Evolutionary conservation across 1,140 invertebrate genomes (phyloP), one percentile per base, ranked within the genome.

Genomic region (Aradophagus sp.): DNA sequence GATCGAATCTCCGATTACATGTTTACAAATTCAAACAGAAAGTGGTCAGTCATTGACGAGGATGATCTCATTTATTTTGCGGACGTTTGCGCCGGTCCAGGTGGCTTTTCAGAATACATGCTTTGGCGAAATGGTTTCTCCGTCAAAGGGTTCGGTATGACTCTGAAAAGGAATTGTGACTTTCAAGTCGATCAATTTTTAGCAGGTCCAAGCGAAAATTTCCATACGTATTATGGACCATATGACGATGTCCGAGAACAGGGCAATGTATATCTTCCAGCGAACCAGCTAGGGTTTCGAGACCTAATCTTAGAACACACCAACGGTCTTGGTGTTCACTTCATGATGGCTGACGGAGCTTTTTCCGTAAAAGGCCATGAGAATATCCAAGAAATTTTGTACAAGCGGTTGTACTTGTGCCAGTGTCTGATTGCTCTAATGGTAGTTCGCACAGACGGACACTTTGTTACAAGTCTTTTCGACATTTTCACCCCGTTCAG

Each of bases 311-410:
- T 92, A 67, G 86, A 90, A 53, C 90, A 91, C 71, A 98, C 97
- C 5, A 88, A 91, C 10, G 86, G 87, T 10, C 77, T 87, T 66
- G 97, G 97, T 7, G 95, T 99, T 2, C 96, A 99, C 87, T 96
- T 99, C 83, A 92, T 98, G 83, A 98, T 99, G 96, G 93, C 96
- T 36, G 97, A 99, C 88, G 98, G 98, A 52, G 97, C 97, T 0
- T 99, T 99, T 86, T 96, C 94, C 5, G 97, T 99, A 0, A 93
- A 97, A 80, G 96, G 96, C 0, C 89, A 97, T 81, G 95, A 99
- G 86, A 97, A 96, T 81, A 91, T 98, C 19, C 97, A 99, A 85
- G 98, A 99, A 87, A 94, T 98, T 70, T 81, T 99, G 1, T 98
- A 96, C 0, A 98, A 98, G 82, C 92, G 96, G 79, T 84, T 99